Base-by-base conservation (phyloP, 1,140 invertebrate genomes). In the Brachionus manjavacas region DNA sequence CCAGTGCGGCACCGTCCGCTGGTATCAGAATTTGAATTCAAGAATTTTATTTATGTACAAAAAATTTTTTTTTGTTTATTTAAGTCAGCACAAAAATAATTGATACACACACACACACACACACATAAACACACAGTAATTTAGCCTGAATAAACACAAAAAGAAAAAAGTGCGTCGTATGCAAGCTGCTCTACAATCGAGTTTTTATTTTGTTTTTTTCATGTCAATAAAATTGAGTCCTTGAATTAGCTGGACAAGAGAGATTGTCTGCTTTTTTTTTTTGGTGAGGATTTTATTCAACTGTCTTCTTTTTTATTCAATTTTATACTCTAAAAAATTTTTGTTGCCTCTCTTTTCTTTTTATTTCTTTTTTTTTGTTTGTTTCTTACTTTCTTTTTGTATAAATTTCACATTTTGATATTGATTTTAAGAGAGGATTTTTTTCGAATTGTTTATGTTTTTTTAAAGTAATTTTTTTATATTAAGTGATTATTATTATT, bases 161-260 rank as follows among this genome's bases (percentile, higher is more conserved):
- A 66, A 4, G 4, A 11, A 66, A 25, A 66, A 23, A 9, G 2
- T 7, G 11, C 16, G 25, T 25, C 60, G 60, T 28, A 31, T 66
- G 60, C 25, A 31, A 66, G 60, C 60, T 52, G 46, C 14, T 52
- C 46, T 52, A 52, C 46, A 52, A 52, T 52, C 46, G 46, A 52
- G 46, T 52, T 52, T 14, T 52, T 52, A 7, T 35, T 35, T 35
- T 35, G 3, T 52, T 52, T 66, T 68, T 68, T 35, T 31, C 66
- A 68, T 39, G 66, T 68, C 66, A 68, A 68, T 68, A 68, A 68
- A 60, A 68, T 68, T 68, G 66, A 39, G 31, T 31, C 28, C n/a
- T 68, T 68, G 31, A n/a, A 68, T 68, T 68, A 68, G 31, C 20
- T 60, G 16, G 8, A 60, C 8, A 9, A 20, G n/a, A 60, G n/a